Conservation (phyloP, 2,113 vertebrate species). For the Mellivora capensis region DNA sequence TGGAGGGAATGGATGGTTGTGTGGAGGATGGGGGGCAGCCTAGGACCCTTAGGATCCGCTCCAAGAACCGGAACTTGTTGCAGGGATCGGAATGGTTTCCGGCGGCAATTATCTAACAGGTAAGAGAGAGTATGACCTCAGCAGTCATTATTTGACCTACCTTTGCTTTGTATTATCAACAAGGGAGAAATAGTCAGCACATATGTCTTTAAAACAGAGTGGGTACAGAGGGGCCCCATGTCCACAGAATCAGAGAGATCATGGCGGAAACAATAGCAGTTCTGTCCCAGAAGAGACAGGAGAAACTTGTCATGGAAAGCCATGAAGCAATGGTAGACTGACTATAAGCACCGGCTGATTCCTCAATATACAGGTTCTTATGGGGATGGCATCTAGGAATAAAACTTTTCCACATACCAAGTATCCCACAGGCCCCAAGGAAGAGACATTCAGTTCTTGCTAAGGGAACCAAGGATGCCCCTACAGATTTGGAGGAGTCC, state of each 20-base stretch:
- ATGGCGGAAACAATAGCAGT: neutral
- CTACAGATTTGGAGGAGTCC: neutral
- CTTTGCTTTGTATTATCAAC: constrained; percentile 16
- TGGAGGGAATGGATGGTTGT: neutral
- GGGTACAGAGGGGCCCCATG: neutral
- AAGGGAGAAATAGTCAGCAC: neutral
- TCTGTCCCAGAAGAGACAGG: neutral
- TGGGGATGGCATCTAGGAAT: constrained; percentile 9
- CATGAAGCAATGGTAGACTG: neutral
- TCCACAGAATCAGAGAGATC: neutral
- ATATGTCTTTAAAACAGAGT: neutral
- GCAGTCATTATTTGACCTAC: neutral
- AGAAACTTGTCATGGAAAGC: constrained; percentile 51
- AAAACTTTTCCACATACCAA: neutral
- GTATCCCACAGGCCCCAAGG: neutral
- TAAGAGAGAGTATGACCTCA: neutral
- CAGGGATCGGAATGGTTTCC: neutral
- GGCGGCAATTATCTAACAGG: neutral
- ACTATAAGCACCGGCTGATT: neutral
- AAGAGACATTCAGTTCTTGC: neutral
- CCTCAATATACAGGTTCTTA: neutral
- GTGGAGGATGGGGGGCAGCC: neutral
- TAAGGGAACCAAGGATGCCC: neutral
- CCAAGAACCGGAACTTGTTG: neutral
- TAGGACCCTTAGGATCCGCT: neutral